Evolutionary conservation across 2,888 invertebrate species (phyloP), one percentile per base, ranked within the genome.

Genomic region (Sympetrum striolatum): DNA sequence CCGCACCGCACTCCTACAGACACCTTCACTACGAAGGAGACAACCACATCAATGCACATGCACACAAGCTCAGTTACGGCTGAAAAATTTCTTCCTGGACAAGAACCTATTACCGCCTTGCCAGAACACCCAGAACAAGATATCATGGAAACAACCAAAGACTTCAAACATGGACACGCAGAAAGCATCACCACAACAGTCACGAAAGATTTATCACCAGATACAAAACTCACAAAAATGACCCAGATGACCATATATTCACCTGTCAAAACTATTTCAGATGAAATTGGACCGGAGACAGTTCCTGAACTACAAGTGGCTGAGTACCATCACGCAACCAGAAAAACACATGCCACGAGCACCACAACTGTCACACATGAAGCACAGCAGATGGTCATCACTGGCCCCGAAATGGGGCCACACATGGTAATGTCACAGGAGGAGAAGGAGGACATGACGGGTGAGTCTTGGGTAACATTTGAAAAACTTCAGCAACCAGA

Each of bases 401-500:
- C 86, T 60, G 86, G 86, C 86, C 86, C 86, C 86, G 37, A 35
- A 60, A 37, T 86, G 64, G 86, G 86, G 86, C 86, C 86, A 60
- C 86, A 86, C 86, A 86, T 60, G 86, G 86, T 86, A 86, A 86
- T 86, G 86, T 86, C 86, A 58, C n/a, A 86, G 86, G 86, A 86
- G 86, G 86, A 86, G 86, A 86, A 60, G 86, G 86, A 35, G 86
- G 86, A 86, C 86, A 86, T 86, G 60, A 64, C 60, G 58, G 86
- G 86, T 86, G 86, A 86, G 86, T 86, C 86, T 86, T 86, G 86
- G 86, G 86, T 86, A 60, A 86, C 86, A 86, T 86, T 86, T 86
- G 86, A 86, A 64, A 60, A 58, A 86, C 58, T 58, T 35, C 58
- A 86, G 60, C 86, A 86, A 60, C 86, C 86, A 60, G 86, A 86